phyloP scores from a whole-genome alignment of 1,140 invertebrate genomes.

The Acromyrmex charruanus region DNA sequence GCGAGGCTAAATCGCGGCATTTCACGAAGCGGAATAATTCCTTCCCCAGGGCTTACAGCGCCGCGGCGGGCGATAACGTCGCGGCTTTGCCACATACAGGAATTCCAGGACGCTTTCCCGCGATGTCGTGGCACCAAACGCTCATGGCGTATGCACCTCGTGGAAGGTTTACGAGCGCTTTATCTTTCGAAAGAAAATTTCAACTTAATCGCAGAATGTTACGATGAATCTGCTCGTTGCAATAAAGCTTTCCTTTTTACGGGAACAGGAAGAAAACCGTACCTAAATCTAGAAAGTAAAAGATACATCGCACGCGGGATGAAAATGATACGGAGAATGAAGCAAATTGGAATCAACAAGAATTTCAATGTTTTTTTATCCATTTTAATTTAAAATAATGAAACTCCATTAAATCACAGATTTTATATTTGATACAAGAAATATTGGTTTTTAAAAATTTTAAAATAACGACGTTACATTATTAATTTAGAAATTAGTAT shows the following conservation, averaged over 20 bases:
- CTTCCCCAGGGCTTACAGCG: slow-evolving; percentile 42
- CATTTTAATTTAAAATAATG: background rate
- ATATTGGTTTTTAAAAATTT: background rate
- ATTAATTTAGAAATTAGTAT: background rate
- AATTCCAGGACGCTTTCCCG: slow-evolving; percentile 63
- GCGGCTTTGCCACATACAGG: slow-evolving; percentile 15
- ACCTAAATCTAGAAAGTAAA: background rate
- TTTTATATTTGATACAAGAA: background rate
- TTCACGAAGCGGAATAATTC: slow-evolving; percentile 67
- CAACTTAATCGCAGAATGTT: slow-evolving; percentile 38
- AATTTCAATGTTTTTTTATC: background rate
- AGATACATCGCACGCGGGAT: background rate
- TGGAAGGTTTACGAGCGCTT: slow-evolving; percentile 48
- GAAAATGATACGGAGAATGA: background rate
- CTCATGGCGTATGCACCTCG: slow-evolving; percentile 21
- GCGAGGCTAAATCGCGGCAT: slow-evolving; percentile 64
- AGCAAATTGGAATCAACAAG: background rate
- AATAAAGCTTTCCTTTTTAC: slow-evolving; percentile 31
- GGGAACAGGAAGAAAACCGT: slow-evolving; percentile 4
- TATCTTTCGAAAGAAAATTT: slow-evolving; percentile 48
- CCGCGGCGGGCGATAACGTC: slow-evolving; percentile 42
- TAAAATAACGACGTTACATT: background rate
- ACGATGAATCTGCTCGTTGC: slow-evolving; percentile 38
- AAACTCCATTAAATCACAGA: background rate
- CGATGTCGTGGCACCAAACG: slow-evolving; percentile 31